These are phyloP conservation scores for Dipodomys spectabilis DNA, from an alignment of 2,113 vertebrate species.

Conservation along the genomic window DNA sequence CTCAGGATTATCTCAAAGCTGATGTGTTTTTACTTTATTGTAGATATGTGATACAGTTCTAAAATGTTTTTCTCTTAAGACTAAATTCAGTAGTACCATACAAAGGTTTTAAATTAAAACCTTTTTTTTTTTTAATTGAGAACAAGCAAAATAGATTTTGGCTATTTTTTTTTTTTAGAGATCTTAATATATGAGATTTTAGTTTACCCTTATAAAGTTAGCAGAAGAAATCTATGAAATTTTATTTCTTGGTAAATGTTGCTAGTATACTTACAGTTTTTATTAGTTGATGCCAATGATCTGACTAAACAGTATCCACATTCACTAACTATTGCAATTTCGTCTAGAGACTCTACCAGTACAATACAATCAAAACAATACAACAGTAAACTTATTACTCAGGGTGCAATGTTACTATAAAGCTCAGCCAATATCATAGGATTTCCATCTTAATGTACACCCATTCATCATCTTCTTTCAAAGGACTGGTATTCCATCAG, in stretches of 20 bases:
- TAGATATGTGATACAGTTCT: background rate
- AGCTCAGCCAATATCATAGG: background rate
- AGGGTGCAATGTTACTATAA: background rate
- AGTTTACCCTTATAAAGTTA: conserved; percentile 19
- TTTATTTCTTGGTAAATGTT: background rate
- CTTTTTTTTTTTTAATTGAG: conserved; percentile 18
- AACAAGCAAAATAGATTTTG: background rate
- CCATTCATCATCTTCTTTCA: background rate
- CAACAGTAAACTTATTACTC: background rate
- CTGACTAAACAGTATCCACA: background rate
- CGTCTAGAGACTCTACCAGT: background rate
- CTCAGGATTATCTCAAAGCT: background rate
- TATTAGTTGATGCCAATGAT: background rate
- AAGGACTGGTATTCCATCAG: background rate
- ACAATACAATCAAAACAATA: background rate
- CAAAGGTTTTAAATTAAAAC: no score
- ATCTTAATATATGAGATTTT: background rate
- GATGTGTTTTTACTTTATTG: no score
- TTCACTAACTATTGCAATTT: background rate
- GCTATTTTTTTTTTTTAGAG: background rate
- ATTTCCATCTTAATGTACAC: background rate
- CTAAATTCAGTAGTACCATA: background rate
- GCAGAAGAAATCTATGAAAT: background rate
- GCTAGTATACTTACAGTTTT: background rate
- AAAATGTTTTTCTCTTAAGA: conserved; percentile 42